Base-by-base conservation (phyloP, 1,140 invertebrate species). In the Macrocentrus cingulum region DNA sequence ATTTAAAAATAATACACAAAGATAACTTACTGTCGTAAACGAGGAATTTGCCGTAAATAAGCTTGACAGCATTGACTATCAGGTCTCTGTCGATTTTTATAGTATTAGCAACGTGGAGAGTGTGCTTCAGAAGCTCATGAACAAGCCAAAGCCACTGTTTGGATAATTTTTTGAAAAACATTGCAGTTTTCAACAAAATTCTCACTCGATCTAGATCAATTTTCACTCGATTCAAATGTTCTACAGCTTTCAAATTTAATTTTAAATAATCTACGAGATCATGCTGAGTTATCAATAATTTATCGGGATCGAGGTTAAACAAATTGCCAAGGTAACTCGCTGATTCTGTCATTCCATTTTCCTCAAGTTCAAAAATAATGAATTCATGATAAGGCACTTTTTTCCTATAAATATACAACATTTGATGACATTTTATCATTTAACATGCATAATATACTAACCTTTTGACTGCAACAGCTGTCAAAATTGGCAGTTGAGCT, bases 91-190 rank as follows among this genome's bases (percentile, higher is more conserved):
- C 78, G 1, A 74, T 34, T 9, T 77, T 32, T 50, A 81, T 80
- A 3, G 74, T 66, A 29, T 74, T 74, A 0, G 74, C 69, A 1
- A 79, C 72, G 7, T 70, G 69, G 2, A 85, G 69, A 0, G 78
- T 59, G 4, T 74, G 75, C 16, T 79, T 62, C 22, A 82, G 82
- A 9, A 86, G 72, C 32, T 80, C 80, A 46, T 86, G 81, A 1
- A 82, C 81, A 1, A 86, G 60, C 84, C 84, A 86, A 62, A 82
- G 75, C 68, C 84, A 84, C 22, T 83, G 81, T 59, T 77, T 77
- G 19, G 72, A 71, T 37, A 72, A 70, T 29, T 79, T 77, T 48
- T 80, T 71, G 57, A 82, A 85, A 46, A 68, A 65, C 18, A 82
- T 22, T 1, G 81, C 82, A 0, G 80, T 60, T 1, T 71, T 58